Base-by-base conservation (phyloP, 2,113 vertebrate species). In the Myotis brandtii region DNA sequence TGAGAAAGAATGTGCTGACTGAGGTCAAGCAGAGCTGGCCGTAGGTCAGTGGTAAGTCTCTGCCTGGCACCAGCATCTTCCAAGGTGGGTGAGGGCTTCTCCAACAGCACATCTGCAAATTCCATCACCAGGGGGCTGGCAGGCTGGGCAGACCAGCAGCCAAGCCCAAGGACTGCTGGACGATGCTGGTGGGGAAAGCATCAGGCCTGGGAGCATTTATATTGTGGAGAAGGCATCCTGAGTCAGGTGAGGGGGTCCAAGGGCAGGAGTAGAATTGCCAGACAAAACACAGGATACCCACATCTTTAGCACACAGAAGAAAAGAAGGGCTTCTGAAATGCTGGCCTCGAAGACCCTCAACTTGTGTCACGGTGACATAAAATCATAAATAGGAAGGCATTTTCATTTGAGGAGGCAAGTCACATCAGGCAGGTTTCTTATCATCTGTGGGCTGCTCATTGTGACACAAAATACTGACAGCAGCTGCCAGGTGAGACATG, bases 1-100 rank as follows among this genome's bases (percentile, higher is more conserved):
- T 20, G 34, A 66, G 85, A 64, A 97, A 92, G 93, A 96, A 97
- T 88, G 96, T 9, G 6, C 77, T 59, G 77, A 81, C 54, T 30
- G 56, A 48, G 86, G 96, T 54, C 4, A 4, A 21, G 69, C 66
- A 64, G 85, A 76, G 56, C 91, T 91, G 96, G 93, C 93, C 13
- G 1, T 48, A 37, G 91, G 93, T 95, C 85, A 86, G 92, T 25
- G 87, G 76, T 25, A 77, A 86, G 76, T 72, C 92, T 96, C 66
- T 0, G 32, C 93, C 93, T 93, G 95, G 95, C 95, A 96, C 81
- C 7, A 1, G 67, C 9, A 1, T 75, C 54, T 18, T 66, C 79
- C 54, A 52, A 1, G 1, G 92, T 12, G 9, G 59, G 93, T 66
- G 81, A 67, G 10, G 17, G 75, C 64, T 75, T 81, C 73, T 96